Evolutionary conservation across 1,140 invertebrate genomes (phyloP), one percentile per base, ranked within the genome.

Genomic region (Belonocnema kinseyi): DNA sequence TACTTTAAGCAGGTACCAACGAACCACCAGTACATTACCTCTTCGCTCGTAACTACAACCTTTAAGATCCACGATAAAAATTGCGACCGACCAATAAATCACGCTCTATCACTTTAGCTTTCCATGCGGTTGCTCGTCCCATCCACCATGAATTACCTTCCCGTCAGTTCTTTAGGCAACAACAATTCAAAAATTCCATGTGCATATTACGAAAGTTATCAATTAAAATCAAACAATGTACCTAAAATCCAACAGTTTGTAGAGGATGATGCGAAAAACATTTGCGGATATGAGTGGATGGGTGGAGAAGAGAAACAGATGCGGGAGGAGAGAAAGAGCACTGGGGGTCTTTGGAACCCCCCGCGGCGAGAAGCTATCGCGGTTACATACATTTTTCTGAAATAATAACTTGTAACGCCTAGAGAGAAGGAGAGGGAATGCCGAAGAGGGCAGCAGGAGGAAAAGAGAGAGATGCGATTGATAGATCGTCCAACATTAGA

Each of bases 381-480:
- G 83, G 86, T 83, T 84, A 87, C 87, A 85, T 82, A 84, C 82
- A 86, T 88, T 88, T 89, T 87, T 87, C 83, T 83, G 84, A 75
- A 80, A 85, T 88, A 89, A 89, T 89, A 89, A 88, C 87, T 82
- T 81, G 87, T 87, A 89, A 88, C 86, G 87, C 83, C 86, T 84
- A 84, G 86, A 82, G 85, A 87, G 77, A 81, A 79, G 79, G 77
- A 82, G 83, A 87, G 80, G 26, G 58, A 16, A 80, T 72, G 73
- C 74, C 56, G 74, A 82, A 78, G 79, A 83, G 26, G 58, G 72
- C 26, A 50, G 58, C 74, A 46, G 4, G 17, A 33, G 46, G 51
- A 52, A 13, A 19, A 50, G 73, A 82, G 75, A 83, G 84, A 78
- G 78, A 76, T 80, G 76, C 86, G 85, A 88, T 88, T 87, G 87